These are phyloP conservation scores for Anoura caudifer DNA, from an alignment of 2,113 vertebrate species.

Conservation along the genomic window DNA sequence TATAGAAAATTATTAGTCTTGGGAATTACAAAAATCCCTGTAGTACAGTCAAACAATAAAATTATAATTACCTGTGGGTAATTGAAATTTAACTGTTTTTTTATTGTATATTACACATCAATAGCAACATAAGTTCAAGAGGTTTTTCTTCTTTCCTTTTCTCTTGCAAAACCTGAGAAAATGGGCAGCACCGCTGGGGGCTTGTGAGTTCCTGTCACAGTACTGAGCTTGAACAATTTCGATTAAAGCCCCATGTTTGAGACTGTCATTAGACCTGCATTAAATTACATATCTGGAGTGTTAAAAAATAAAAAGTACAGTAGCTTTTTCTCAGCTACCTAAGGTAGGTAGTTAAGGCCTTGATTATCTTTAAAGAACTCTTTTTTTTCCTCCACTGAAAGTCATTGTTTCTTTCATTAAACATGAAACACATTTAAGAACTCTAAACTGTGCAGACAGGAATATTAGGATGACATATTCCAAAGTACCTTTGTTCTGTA, in stretches of 20 bases:
- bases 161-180: conserved; percentile 79
- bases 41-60: conserved; percentile 88
- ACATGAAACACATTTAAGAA: conserved; percentile 79
- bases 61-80: conserved; percentile 89
- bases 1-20: conserved; percentile 89
- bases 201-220: conserved; percentile 83
- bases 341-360: conserved; percentile 81
- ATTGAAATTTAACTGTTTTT: conserved; percentile 90
- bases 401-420: conserved; percentile 83
- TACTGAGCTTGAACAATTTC: conserved; percentile 82
- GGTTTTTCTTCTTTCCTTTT: conserved; percentile 76
- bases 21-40: conserved; percentile 88
- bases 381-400: conserved; percentile 79
- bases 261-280: conserved; percentile 85
- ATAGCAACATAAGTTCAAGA: conserved; percentile 87
- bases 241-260: conserved; percentile 85
- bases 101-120: conserved; percentile 89
- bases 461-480: conserved; percentile 74
- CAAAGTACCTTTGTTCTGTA: conserved; percentile 73
- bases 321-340: conserved; percentile 81
- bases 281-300: conserved; percentile 87
- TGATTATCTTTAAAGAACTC: conserved; percentile 85
- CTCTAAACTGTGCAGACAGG: conserved; percentile 68
- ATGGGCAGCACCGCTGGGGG: conserved; percentile 83
- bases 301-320: conserved; percentile 84